Percentiles rank a stretch among this genome's conserved stretches.
phyloP scores from a whole-genome alignment of 2,888 invertebrate genomes.

The Unio delphinus region DNA sequence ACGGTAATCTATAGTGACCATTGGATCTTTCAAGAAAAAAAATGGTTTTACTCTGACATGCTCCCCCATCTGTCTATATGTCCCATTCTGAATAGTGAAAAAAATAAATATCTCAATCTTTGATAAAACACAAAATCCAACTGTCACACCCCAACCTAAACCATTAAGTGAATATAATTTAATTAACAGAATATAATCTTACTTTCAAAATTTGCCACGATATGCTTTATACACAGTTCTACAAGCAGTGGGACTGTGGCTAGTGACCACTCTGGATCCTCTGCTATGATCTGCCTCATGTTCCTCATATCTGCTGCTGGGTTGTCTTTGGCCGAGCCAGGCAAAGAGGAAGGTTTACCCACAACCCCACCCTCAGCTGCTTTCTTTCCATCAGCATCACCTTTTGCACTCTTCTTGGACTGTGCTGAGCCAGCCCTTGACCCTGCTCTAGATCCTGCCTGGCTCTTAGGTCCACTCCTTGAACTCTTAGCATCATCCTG shows the following conservation, averaged over 20 bases:
- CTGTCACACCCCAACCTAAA: too few relatives aligned
- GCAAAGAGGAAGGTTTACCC: slow-evolving; percentile 42
- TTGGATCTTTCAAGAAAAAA: too few relatives aligned
- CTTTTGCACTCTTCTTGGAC: slow-evolving; percentile 51
- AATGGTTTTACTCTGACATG: too few relatives aligned
- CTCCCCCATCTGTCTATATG: too few relatives aligned
- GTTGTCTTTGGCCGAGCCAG: slow-evolving; percentile 49
- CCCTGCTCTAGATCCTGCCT: slow-evolving; percentile 46
- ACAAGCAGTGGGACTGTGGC: slow-evolving; percentile 69
- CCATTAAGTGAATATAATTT: too few relatives aligned
- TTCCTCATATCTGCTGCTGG: slow-evolving; percentile 62
- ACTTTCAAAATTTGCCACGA: slow-evolving; percentile 70
- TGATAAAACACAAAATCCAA: not conserved
- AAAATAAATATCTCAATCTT: not conserved
- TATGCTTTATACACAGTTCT: slow-evolving; percentile 66
- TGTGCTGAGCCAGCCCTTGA: slow-evolving; percentile 47
- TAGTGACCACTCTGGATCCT: slow-evolving; percentile 71
- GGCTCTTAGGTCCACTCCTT: slow-evolving; percentile 46
- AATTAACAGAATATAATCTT: not conserved
- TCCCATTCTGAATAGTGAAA: not conserved
- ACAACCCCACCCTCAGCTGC: slow-evolving; percentile 18
- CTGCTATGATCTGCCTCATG: slow-evolving; percentile 70
- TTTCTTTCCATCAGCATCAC: slow-evolving; percentile 33
- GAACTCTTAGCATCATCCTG: slow-evolving; percentile 43
- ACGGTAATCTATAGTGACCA: too few relatives aligned